Conservation (phyloP, 2,113 vertebrate genomes). For the Alces alces region DNA sequence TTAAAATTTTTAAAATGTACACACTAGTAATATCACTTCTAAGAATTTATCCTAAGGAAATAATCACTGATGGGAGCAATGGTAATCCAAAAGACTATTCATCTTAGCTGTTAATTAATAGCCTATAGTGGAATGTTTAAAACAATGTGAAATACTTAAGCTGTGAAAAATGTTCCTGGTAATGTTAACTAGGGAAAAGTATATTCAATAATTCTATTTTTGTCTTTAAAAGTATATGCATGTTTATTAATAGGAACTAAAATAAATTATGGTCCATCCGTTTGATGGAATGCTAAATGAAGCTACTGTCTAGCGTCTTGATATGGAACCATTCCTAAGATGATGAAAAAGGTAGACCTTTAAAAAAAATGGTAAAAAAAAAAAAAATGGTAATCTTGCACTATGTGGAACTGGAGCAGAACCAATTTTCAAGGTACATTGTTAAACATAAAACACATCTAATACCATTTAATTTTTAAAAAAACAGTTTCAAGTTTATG, state of each 20-base stretch:
- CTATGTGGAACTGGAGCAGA: background rate
- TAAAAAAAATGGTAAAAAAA: too few relatives aligned
- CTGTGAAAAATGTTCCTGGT: background rate
- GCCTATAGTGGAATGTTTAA: background rate
- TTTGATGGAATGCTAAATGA: background rate
- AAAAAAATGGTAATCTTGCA: background rate
- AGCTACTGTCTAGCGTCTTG: background rate
- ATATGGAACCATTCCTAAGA: background rate
- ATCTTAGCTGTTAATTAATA: background rate
- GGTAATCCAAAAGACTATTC: background rate
- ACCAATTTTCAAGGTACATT: background rate
- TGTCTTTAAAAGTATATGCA: background rate
- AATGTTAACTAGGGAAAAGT: background rate
- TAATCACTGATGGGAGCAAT: background rate
- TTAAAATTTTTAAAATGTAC: background rate
- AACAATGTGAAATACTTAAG: background rate
- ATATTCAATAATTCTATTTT: background rate
- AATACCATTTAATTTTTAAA: background rate
- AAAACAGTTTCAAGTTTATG: background rate
- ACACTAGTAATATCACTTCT: background rate
- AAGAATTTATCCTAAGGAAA: constrained; percentile 18
- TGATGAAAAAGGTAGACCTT: background rate
- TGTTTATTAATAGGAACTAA: background rate
- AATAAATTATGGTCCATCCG: background rate
- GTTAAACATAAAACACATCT: background rate